Percentiles rank a stretch among this genome's conserved stretches.
These are phyloP conservation scores for Brachylomia viminalis DNA, from an alignment of 2,888 invertebrate genomes.

Conservation along the genomic window DNA sequence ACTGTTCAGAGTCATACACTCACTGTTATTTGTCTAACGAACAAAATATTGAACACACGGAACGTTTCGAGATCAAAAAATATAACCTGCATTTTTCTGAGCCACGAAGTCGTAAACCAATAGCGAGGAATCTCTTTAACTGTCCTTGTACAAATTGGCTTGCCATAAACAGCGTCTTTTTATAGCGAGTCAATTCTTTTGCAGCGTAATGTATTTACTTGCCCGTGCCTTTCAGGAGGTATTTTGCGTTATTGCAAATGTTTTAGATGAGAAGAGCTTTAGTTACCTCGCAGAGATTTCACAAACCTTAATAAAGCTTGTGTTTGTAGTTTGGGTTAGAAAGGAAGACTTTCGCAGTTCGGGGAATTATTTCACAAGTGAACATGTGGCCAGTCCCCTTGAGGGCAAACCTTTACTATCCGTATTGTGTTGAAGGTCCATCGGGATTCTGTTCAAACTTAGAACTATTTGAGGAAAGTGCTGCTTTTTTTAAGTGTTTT, in stretches of 20 bases:
- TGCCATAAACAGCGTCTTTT: slow-evolving; percentile 48
- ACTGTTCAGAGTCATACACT: slow-evolving; percentile 9
- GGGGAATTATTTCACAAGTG: slow-evolving; percentile 46
- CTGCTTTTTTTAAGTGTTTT: too few relatives aligned
- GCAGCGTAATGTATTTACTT: slow-evolving; percentile 33
- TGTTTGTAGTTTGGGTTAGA: slow-evolving; percentile 47
- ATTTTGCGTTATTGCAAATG: slow-evolving; percentile 12
- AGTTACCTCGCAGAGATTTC: slow-evolving; percentile 34
- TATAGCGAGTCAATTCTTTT: slow-evolving; percentile 45
- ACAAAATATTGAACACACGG: slow-evolving; percentile 39
- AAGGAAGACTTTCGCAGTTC: slow-evolving; percentile 41
- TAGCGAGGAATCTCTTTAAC: slow-evolving; percentile 49
- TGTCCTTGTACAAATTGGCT: slow-evolving; percentile 50
- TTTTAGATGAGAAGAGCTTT: slow-evolving; percentile 19
- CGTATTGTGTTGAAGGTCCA: slow-evolving; percentile 55
- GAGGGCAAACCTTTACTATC: slow-evolving; percentile 51
- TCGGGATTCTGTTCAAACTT: slow-evolving; percentile 35
- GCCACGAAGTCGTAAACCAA: slow-evolving; percentile 36
- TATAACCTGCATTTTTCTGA: slow-evolving; percentile 26
- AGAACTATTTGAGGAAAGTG: slow-evolving; percentile 1
- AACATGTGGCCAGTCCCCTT: slow-evolving; percentile 42
- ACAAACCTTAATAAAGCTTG: slow-evolving; percentile 26
- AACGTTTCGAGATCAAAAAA: slow-evolving; percentile 37
- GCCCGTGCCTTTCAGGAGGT: slow-evolving; percentile 9
- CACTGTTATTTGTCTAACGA: slow-evolving; percentile 7